These are phyloP conservation scores for Drosophila mojavensis DNA, from an alignment of 1,140 invertebrate genomes.

Conservation along the genomic window DNA sequence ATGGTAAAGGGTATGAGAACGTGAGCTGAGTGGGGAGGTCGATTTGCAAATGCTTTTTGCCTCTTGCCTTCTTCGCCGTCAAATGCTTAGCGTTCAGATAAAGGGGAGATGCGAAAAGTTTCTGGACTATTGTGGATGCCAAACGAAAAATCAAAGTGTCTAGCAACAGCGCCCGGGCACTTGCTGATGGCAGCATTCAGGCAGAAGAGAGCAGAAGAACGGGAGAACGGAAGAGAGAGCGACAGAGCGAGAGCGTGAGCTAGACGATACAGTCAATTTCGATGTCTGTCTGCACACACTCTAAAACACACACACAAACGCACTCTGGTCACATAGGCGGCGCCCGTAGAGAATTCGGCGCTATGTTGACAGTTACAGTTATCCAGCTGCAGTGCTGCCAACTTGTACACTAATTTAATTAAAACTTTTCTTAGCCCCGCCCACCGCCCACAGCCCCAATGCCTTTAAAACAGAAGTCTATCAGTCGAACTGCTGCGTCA, in stretches of 20 bases:
- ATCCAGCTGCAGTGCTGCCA: conserved; percentile 38
- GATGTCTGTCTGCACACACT: conserved; percentile 20
- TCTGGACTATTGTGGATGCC: conserved; percentile 57
- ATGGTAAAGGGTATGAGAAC: no score
- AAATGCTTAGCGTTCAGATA: conserved; percentile 45
- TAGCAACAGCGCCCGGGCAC: conserved; percentile 60
- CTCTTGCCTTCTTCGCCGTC: conserved; percentile 60
- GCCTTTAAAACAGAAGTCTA: conserved; percentile 48
- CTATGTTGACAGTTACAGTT: conserved; percentile 66
- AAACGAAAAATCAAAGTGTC: conserved; percentile 74
- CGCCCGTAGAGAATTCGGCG: conserved; percentile 49
- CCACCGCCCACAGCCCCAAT: background rate
- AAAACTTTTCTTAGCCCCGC: conserved; percentile 52
- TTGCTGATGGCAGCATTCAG: conserved; percentile 65
- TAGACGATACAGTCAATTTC: conserved; percentile 58
- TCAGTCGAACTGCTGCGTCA: conserved; percentile 35
- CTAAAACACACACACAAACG: background rate
- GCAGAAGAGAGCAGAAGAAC: conserved; percentile 33
- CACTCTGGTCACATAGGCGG: conserved; percentile 45
- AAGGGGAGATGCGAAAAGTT: conserved; percentile 49
- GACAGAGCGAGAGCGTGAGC: conserved; percentile 2
- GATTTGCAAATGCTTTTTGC: conserved; percentile 74
- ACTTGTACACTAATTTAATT: conserved; percentile 70
- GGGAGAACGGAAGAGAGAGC: conserved; percentile 19
- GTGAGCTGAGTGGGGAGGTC: background rate